Evolutionary conservation across 2,113 vertebrate genomes (phyloP).

Genomic region (Epinephelus moara): DNA sequence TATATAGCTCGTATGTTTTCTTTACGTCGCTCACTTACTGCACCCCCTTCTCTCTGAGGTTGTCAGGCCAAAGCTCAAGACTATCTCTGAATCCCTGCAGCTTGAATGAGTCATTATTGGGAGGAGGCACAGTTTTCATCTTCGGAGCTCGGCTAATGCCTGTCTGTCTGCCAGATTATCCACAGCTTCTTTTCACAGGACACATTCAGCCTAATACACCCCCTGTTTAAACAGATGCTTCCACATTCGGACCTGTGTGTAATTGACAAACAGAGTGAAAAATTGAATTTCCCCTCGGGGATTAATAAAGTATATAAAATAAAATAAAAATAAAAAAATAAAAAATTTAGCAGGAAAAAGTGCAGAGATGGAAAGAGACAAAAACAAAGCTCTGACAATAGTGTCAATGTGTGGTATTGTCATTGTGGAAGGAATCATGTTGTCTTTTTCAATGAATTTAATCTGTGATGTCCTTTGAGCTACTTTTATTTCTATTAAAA

Average conservation of each 20-base stretch:
- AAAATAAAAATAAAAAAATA: too few species aligned
- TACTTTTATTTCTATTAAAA: background rate
- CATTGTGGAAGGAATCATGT: background rate
- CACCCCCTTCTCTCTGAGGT: background rate
- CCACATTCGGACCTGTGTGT: too few species aligned
- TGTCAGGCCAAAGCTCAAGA: conserved; percentile 28
- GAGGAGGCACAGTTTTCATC: conserved; percentile 35
- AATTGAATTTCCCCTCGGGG: too few species aligned
- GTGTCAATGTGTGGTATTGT: background rate
- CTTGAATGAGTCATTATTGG: conserved; percentile 41
- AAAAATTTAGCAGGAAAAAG: background rate
- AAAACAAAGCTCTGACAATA: background rate
- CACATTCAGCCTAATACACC: background rate
- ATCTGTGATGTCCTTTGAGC: background rate
- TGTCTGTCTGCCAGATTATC: conserved; percentile 32
- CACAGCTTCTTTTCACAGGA: conserved; percentile 35
- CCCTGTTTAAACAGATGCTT: background rate
- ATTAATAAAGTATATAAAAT: too few species aligned
- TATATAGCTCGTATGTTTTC: background rate
- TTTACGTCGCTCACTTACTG: background rate
- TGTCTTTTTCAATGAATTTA: background rate
- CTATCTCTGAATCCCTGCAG: conserved; percentile 26
- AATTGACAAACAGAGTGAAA: too few species aligned
- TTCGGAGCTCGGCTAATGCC: background rate
- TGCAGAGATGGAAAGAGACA: background rate